A percentile compares a stretch with the other conserved stretches of the same genome.
Conservation (phyloP, 2,888 invertebrate genomes). For the Tenthredo mesomela region DNA sequence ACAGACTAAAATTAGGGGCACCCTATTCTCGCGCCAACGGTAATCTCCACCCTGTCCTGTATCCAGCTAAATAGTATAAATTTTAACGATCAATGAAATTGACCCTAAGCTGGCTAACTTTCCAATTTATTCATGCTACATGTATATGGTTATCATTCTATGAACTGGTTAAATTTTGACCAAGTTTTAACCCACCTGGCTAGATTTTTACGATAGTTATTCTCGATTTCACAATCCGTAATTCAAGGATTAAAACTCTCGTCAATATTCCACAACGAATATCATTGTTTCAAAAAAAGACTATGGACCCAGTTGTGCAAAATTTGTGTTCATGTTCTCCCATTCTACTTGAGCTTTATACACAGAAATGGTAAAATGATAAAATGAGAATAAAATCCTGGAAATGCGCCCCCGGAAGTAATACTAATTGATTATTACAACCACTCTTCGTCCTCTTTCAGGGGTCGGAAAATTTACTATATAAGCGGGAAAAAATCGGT, state of each 20-base stretch:
- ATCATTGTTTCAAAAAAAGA: not conserved
- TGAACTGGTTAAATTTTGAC: not conserved
- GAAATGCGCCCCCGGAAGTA: not conserved
- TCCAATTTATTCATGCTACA: not conserved
- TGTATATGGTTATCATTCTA: not conserved
- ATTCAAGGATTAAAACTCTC: not conserved
- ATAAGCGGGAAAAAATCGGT: not conserved
- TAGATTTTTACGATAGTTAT: conserved; percentile 6
- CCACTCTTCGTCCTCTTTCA: not conserved
- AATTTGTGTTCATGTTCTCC: not conserved
- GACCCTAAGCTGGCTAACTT: not conserved
- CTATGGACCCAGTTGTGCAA: not conserved
- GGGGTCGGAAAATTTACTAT: not conserved
- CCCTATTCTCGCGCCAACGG: not conserved
- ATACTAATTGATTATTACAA: not conserved
- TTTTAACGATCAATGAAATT: conserved; percentile 7
- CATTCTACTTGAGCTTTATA: not conserved
- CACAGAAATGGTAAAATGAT: not conserved
- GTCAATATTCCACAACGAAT: not conserved
- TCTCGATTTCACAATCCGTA: not conserved
- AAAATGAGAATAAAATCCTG: not conserved
- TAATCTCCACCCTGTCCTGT: not conserved
- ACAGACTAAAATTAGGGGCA: not conserved
- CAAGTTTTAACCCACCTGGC: not conserved
- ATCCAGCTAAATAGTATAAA: not conserved